phyloP scores from a whole-genome alignment of 2,888 invertebrate genomes.

The Lasioglossum zephyrum region DNA sequence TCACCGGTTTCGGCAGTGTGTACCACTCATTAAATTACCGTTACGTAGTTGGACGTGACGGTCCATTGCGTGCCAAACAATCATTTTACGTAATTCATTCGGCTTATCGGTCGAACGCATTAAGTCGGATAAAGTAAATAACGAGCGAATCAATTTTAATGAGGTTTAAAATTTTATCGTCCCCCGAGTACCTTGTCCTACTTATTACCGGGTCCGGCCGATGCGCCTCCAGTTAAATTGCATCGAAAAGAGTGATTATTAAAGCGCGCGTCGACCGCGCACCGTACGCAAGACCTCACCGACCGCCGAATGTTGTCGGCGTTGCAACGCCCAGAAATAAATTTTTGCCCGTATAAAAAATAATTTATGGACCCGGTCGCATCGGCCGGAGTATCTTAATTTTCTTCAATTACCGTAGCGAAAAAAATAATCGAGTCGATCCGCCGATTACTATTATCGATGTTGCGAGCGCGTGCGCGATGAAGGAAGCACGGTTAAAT shows the following conservation, averaged over 20 bases:
- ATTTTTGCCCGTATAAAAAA: background rate
- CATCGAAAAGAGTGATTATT: conserved; percentile 22
- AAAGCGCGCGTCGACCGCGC: background rate
- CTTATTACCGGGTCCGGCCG: conserved; percentile 18
- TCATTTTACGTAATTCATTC: conserved; percentile 54
- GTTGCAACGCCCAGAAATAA: background rate
- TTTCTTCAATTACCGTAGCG: conserved; percentile 4
- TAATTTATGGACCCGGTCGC: background rate
- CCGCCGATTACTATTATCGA: background rate
- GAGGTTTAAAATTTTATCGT: conserved; percentile 46
- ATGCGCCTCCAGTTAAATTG: conserved; percentile 31
- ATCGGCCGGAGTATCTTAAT: conserved; percentile 6
- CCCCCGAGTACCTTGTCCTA: conserved; percentile 28
- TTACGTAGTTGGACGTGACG: conserved; percentile 41
- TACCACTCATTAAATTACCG: conserved; percentile 49
- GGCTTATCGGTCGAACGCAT: conserved; percentile 51
- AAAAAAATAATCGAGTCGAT: background rate
- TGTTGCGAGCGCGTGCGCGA: background rate
- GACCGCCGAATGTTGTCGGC: background rate
- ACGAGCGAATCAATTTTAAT: conserved; percentile 57
- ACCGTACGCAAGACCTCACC: conserved; percentile 8
- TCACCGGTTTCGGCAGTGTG: conserved; percentile 8
- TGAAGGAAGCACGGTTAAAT: background rate
- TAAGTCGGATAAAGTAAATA: conserved; percentile 52
- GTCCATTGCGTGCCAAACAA: conserved; percentile 56